Base-by-base conservation (phyloP, 2,113 vertebrate genomes). In the Peucedramus taeniatus region DNA sequence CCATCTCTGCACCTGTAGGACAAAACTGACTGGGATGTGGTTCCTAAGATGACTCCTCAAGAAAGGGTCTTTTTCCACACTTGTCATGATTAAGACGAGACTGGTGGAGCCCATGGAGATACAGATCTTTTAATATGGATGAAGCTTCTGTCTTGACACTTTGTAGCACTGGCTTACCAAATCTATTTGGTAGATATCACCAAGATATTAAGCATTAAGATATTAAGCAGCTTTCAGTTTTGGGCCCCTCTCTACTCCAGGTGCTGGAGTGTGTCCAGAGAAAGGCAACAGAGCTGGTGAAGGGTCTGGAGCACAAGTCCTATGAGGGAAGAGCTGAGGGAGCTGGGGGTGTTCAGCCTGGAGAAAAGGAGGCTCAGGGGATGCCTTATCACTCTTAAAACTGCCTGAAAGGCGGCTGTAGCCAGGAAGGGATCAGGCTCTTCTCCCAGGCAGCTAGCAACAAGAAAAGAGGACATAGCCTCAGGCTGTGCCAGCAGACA, bases 241-340 rank as follows among this genome's bases (percentile, higher is more conserved):
- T 16, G 20, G 26, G 26, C 35, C 10, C 8, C 39, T 70, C 45
- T 45, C 37, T 28, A 20, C 22, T 20, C 27, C 18, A 37, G 59
- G 44, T 44, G 31, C 50, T 88, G 59, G 5, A 37, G 18, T 0
- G 0, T 4, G 31, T 65, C 27, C 50, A 72, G 68, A 50, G 35
- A 33, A 57, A 22, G 31, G 35, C 35, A 56, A 0, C 0, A 0
- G 35, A 80, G 85, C 50, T 56, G 42, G 42, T 6, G 22, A 31
- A 27, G 22, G 31, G 31, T 65, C 50, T 72, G 51, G 35, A 80
- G 50, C 31, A 27, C 19, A 28, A 13, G 10, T 20, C 18, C 13
- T 28, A 1, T 22, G 24, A n/a, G 37, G 23, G 14, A 72, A 57
- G 18, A 56, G 31, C 50, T 71, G 75, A 15, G 27, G 21, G 42